These are phyloP conservation scores for Danio jaintianensis DNA, from an alignment of 2,797 vertebrate genomes.

Conservation along the genomic window DNA sequence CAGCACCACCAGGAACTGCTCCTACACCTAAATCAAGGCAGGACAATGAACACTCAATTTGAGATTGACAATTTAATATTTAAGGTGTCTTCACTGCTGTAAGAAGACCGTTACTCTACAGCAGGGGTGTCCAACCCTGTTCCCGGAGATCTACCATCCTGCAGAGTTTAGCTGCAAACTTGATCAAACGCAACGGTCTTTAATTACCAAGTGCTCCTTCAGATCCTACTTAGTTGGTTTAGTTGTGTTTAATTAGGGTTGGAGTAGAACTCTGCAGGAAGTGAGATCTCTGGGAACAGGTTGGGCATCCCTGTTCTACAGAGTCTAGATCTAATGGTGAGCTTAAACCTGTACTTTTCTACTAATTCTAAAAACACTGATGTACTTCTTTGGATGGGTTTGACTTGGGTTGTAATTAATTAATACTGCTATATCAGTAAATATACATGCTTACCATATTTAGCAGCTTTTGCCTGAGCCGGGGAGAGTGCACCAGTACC, in stretches of 20 bases:
- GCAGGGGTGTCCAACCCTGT: too few relatives aligned
- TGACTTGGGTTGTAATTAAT: too few relatives aligned
- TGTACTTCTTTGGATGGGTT: too few relatives aligned
- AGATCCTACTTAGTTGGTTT: too few relatives aligned
- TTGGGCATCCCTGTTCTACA: neutral
- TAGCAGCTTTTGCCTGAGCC: constrained; percentile 58
- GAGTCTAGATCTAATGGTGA: neutral
- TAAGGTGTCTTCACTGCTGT: neutral
- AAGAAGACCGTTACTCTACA: neutral
- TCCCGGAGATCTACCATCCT: too few relatives aligned
- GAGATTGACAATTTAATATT: neutral
- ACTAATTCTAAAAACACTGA: neutral
- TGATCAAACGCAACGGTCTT: too few relatives aligned
- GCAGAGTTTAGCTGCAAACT: too few relatives aligned
- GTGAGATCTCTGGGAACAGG: too few relatives aligned
- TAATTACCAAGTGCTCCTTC: too few relatives aligned
- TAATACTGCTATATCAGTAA: neutral
- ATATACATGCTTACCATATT: constrained; percentile 51
- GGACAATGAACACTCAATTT: neutral
- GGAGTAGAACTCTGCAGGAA: too few relatives aligned
- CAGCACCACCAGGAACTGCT: constrained; percentile 4
- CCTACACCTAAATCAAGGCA: neutral
- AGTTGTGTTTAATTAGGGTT: too few relatives aligned
- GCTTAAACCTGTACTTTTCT: neutral
- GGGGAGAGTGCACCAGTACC: constrained; percentile 47